Evolutionary conservation across 2,113 vertebrate genomes (phyloP).

Genomic region (Rhinoderma darwinii): DNA sequence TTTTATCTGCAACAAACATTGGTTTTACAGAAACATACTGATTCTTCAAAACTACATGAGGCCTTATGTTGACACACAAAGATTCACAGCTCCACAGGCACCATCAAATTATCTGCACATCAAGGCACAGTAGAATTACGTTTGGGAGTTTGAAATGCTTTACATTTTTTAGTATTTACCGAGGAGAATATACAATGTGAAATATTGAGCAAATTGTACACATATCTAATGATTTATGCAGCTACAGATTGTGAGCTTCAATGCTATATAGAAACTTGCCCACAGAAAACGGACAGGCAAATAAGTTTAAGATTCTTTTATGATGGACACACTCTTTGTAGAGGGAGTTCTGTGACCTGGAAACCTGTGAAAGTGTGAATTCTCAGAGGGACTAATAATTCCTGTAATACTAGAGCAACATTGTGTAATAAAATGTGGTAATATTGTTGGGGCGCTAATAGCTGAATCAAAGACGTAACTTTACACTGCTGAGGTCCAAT

Average conservation of each 20-base stretch:
- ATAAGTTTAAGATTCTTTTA: not conserved
- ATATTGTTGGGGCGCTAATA: not conserved
- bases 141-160: not conserved
- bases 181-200: slow-evolving; percentile 12
- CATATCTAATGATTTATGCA: not conserved
- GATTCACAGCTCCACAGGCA: slow-evolving; percentile 1
- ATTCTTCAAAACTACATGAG: not conserved
- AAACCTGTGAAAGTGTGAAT: not conserved
- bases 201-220: slow-evolving; percentile 32
- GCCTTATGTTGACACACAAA: not conserved
- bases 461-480: not conserved
- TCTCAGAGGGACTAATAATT: not conserved
- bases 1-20: not conserved
- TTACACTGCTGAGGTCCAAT: too few species aligned
- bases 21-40: not conserved
- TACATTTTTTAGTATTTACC: slow-evolving; percentile 6
- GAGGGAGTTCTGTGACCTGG: not conserved
- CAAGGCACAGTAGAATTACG: not conserved
- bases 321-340: not conserved
- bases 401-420: not conserved
- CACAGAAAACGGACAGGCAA: not conserved
- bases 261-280: not conserved
- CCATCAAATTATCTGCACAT: slow-evolving; percentile 24
- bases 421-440: not conserved
- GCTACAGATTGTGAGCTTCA: not conserved